Evolutionary conservation across 1,140 invertebrate species (phyloP), one percentile per base, ranked within the genome.

Genomic region (Papilio dardanus): DNA sequence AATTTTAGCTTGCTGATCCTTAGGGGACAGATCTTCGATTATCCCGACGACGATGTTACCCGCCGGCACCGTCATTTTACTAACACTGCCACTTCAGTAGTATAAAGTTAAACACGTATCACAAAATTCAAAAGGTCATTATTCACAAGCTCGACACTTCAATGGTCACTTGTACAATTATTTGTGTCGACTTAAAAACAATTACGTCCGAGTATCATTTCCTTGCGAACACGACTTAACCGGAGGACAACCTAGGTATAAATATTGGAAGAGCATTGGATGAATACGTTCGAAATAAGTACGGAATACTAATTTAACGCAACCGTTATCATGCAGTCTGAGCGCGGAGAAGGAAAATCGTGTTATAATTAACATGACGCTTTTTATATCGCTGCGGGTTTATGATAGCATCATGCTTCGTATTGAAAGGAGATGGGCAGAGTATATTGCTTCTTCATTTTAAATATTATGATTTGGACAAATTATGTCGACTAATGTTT

Each of bases 61-160:
- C n/a, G 71, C 24, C n/a, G 71, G 71, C n/a, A 73, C 71, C 31
- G 71, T 73, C 71, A 73, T 73, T 73, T 19, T 73, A 54, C 0
- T 33, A 30, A 6, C 7, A 66, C 50, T 54, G 50, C 2, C 54
- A 58, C 54, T 58, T 58, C 8, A 30, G 24, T 21, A 35, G 6
- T 37, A 12, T 12, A 19, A 31, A 67, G n/a, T 35, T 19, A 35
- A 33, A 67, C 30, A 67, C 65, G 19, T 37, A 37, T 66, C 28
- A 33, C 62, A 19, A 31, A 33, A 66, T 66, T 66, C 65, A 66
- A 66, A 66, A 62, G 46, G 46, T 50, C 46, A 50, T 50, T 50
- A 62, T n/a, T 62, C 58, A 62, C 21, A 62, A 62, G 37, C 2
- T 10, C 12, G 37, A 24, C 24, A 21, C n/a, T 71, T 21, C 31